Percentiles rank a stretch among this genome's conserved stretches.
These are phyloP conservation scores for Holothuria leucospilota DNA, from an alignment of 53 echinoderm and acorn worm species.

Conservation along the genomic window DNA sequence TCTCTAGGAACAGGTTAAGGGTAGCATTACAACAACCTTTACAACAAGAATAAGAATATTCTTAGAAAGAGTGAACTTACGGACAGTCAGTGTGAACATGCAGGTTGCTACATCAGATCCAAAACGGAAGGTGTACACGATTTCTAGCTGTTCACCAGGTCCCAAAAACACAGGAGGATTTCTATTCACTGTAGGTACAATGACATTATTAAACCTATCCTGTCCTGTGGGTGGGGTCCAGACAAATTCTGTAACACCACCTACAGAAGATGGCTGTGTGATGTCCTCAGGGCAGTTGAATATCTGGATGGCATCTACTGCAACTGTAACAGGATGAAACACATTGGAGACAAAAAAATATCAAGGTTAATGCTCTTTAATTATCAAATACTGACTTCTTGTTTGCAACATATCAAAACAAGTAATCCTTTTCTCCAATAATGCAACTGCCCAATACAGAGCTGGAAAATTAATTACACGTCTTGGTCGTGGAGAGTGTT, in stretches of 20 bases:
- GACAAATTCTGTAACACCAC: background rate
- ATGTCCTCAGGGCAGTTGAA: constrained; percentile 13
- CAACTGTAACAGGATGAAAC: background rate
- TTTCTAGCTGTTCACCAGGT: background rate
- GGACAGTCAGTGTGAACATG: constrained; percentile 4
- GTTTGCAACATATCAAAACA: no score
- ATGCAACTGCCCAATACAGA: no score
- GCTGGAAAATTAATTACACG: no score
- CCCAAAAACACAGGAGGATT: constrained; percentile 29
- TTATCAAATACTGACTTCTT: no score
- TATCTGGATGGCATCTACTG: background rate
- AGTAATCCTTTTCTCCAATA: no score
- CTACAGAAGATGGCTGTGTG: constrained; percentile 9
- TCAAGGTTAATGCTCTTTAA: no score
- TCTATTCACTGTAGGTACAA: constrained; percentile 12
- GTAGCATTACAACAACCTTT: no score
- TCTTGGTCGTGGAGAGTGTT: no score
- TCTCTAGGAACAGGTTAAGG: no score
- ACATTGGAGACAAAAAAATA: background rate
- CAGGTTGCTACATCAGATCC: constrained; percentile 11
- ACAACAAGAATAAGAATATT: no score
- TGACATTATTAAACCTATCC: constrained; percentile 1
- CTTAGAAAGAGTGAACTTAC: background rate
- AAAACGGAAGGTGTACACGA: constrained; percentile 10
- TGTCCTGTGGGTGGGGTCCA: constrained; percentile 40